Evolutionary conservation across 1,140 invertebrate genomes (phyloP).

Genomic region (Drosophila ironensis): DNA sequence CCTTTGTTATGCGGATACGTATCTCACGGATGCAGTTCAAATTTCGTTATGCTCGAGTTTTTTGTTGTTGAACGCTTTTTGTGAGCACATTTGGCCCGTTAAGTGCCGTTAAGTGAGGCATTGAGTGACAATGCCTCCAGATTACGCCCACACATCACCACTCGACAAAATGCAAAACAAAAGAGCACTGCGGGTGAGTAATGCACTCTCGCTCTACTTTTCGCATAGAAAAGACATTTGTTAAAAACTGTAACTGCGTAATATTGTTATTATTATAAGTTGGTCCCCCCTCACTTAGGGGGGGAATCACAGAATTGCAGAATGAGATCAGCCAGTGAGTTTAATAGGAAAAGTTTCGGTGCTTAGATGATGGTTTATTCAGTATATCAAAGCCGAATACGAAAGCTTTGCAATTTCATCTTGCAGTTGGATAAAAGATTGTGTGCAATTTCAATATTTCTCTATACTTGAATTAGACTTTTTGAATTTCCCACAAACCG

Average conservation of each 20-base stretch:
- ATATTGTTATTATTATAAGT: too few species aligned
- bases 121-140: conserved; percentile 63
- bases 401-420: too few species aligned
- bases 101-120: conserved; percentile 68
- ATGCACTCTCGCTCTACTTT: conserved; percentile 38
- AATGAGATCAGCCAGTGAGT: conserved; percentile 22
- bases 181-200: conserved; percentile 28
- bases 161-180: conserved; percentile 43
- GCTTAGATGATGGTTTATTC: too few species aligned
- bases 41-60: conserved; percentile 46
- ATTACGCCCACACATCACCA: conserved; percentile 52
- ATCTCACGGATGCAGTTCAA: conserved; percentile 51
- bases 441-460: background rate
- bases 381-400: background rate
- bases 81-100: conserved; percentile 41
- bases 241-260: conserved; percentile 38
- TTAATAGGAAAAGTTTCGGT: conserved; percentile 29
- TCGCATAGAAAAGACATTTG: conserved; percentile 3
- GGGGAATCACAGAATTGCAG: conserved; percentile 8
- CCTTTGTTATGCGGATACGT: conserved; percentile 16
- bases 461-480: too few species aligned
- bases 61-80: background rate
- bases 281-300: too few species aligned
- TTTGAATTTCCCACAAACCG: conserved; percentile 8
- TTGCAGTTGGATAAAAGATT: too few species aligned